Conservation (phyloP, 23 tunicate genomes). For the Botrylloides violaceus region DNA sequence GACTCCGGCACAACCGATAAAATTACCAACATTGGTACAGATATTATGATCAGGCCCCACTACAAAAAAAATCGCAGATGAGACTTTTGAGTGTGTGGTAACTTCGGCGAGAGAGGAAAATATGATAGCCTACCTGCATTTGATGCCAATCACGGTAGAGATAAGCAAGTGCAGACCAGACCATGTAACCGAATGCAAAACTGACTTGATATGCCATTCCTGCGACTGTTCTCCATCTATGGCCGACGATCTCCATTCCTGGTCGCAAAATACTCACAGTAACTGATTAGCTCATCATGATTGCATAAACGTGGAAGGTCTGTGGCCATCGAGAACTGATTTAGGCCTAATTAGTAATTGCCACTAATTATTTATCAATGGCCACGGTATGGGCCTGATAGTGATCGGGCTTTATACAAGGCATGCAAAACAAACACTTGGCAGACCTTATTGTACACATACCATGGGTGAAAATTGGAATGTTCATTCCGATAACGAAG, state of each 20-base stretch:
- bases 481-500: not conserved
- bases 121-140: not conserved
- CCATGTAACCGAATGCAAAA: conserved; percentile 91
- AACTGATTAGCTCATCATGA: no score
- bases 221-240: conserved; percentile 47
- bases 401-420: no score
- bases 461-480: not conserved
- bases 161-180: conserved; percentile 70
- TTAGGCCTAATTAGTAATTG: no score
- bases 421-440: no score
- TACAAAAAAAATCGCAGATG: not conserved
- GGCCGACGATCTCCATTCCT: conserved; percentile 83
- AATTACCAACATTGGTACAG: not conserved
- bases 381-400: no score
- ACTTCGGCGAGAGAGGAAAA: not conserved
- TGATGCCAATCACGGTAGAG: conserved; percentile 55
- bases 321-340: no score
- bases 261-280: no score
- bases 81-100: not conserved
- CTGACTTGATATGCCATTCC: conserved; percentile 62
- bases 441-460: no score
- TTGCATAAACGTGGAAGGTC: no score
- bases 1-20: not conserved
- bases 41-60: conserved; percentile 2
- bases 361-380: no score